Evolutionary conservation across 2,888 invertebrate species (phyloP).

Genomic region (Orthonychiurus folsomi): DNA sequence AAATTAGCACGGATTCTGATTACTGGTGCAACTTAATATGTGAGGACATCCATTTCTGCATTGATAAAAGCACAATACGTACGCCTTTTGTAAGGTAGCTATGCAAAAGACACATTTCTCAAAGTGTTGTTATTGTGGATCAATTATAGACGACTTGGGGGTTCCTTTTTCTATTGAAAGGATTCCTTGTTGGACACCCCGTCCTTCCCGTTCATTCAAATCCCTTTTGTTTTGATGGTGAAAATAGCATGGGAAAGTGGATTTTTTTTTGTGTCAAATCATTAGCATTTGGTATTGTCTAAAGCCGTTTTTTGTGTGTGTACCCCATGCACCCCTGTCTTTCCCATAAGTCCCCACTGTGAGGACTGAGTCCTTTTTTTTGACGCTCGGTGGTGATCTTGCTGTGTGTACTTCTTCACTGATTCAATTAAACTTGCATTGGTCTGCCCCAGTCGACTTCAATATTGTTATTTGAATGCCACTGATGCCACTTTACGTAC

Average conservation of each 20-base stretch:
- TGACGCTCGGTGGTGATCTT: background rate
- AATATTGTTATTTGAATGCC: background rate
- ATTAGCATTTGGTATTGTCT: slow-evolving; percentile 30
- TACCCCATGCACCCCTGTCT: background rate
- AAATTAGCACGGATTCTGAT: background rate
- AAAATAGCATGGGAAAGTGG: slow-evolving; percentile 29
- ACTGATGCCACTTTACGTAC: background rate
- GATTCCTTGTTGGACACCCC: slow-evolving; percentile 16
- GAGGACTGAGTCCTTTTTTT: slow-evolving; percentile 9
- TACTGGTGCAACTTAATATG: background rate
- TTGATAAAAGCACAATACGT: background rate
- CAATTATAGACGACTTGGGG: slow-evolving; percentile 38
- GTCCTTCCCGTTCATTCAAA: slow-evolving; percentile 8
- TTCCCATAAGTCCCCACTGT: slow-evolving; percentile 22
- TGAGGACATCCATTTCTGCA: background rate
- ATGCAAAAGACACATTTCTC: background rate
- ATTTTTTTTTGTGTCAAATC: slow-evolving; percentile 27
- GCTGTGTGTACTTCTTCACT: background rate
- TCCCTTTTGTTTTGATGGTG: slow-evolving; percentile 28
- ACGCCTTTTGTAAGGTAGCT: too few relatives aligned
- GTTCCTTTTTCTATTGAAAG: slow-evolving; percentile 15
- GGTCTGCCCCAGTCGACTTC: background rate
- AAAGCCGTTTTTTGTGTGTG: slow-evolving; percentile 12
- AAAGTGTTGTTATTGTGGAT: slow-evolving; percentile 31
- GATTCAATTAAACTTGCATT: slow-evolving; percentile 23